A percentile compares a stretch with the other conserved stretches of the same genome.
phyloP scores from a whole-genome alignment of 2,888 invertebrate genomes.

The Cheilosia variabilis region DNA sequence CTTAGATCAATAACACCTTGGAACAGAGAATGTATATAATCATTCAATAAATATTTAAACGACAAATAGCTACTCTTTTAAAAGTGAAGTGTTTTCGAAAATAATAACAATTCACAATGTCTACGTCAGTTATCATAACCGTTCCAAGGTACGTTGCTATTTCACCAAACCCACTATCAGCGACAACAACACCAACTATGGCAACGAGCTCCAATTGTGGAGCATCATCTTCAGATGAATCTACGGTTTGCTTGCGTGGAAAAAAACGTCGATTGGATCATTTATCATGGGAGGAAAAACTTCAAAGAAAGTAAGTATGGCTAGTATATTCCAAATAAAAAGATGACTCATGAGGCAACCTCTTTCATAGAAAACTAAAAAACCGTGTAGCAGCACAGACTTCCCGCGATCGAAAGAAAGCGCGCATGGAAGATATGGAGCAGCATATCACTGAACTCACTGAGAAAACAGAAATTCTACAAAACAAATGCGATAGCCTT shows the following conservation, averaged over 20 bases:
- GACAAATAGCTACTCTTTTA: neutral
- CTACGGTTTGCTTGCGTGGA: slow-evolving; percentile 78
- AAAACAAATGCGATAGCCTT: slow-evolving; percentile 83
- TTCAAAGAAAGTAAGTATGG: slow-evolving; percentile 91
- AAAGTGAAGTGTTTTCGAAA: slow-evolving; percentile 8
- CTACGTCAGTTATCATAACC: slow-evolving; percentile 80
- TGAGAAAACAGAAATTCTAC: slow-evolving; percentile 87
- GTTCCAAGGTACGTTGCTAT: slow-evolving; percentile 82
- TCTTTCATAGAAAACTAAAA: slow-evolving; percentile 91
- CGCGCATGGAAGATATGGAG: slow-evolving; percentile 95
- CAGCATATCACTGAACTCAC: slow-evolving; percentile 86
- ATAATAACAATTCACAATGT: slow-evolving; percentile 38
- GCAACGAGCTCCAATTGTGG: slow-evolving; percentile 16
- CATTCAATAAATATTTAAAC: slow-evolving; percentile 10
- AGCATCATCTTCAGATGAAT: slow-evolving; percentile 58
- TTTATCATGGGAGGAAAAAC: slow-evolving; percentile 93
- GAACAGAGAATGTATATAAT: slow-evolving; percentile 30
- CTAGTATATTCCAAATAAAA: neutral
- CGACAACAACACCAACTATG: slow-evolving; percentile 41
- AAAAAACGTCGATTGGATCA: slow-evolving; percentile 93
- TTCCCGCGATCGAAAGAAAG: slow-evolving; percentile 97
- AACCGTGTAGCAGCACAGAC: slow-evolving; percentile 99
- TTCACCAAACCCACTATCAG: slow-evolving; percentile 78
- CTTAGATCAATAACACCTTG: slow-evolving; percentile 4
- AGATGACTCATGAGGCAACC: neutral